phyloP scores from a whole-genome alignment of 2,113 vertebrate species.

The Albula goreensis region DNA sequence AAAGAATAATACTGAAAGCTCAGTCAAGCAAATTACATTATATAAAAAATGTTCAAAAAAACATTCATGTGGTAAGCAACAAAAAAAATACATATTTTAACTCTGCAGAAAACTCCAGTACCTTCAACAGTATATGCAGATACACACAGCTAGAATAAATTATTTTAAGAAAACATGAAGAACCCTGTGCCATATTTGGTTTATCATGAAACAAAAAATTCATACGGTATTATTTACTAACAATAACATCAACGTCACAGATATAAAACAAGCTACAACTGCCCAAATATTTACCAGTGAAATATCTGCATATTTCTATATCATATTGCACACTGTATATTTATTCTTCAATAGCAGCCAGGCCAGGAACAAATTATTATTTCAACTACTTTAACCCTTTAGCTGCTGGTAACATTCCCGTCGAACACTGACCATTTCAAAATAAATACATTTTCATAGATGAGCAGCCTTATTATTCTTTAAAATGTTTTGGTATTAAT shows the following conservation, averaged over 20 bases:
- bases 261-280: not conserved
- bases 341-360: slow-evolving; percentile 20
- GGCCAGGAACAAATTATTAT: not conserved
- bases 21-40: too few species aligned
- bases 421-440: too few species aligned
- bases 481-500: not conserved
- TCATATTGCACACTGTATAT: slow-evolving; percentile 22
- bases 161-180: not conserved
- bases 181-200: slow-evolving; percentile 23
- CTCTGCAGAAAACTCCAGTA: not conserved
- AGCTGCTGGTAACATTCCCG: not conserved
- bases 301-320: not conserved
- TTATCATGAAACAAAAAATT: not conserved
- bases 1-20: too few species aligned
- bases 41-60: too few species aligned
- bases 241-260: not conserved
- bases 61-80: not conserved
- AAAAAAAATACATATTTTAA: not conserved
- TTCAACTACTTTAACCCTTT: not conserved
- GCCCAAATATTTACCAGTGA: not conserved
- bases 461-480: too few species aligned
- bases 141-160: not conserved
- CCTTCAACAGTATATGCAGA: not conserved
- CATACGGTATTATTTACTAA: too few species aligned
- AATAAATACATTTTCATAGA: too few species aligned